Conservation (phyloP, 2,797 vertebrate genomes). For the Aselliscus stoliczkanus region DNA sequence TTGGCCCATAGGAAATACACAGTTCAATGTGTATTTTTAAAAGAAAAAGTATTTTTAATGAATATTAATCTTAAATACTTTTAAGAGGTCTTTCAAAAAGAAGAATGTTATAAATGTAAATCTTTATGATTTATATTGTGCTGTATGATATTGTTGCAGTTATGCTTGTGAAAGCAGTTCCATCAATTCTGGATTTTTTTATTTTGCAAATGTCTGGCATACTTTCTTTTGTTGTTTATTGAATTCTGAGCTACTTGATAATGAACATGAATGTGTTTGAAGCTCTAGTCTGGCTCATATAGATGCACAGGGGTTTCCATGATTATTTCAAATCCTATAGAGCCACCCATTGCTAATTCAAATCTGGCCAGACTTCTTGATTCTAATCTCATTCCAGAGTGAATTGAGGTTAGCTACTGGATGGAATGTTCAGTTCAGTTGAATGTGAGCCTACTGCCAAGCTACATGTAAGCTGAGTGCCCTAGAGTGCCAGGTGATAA, state of each 20-base stretch:
- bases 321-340: constrained; percentile 41
- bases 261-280: background rate
- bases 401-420: constrained; percentile 53
- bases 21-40: constrained; percentile 12
- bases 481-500: constrained; percentile 28
- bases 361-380: constrained; percentile 48
- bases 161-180: background rate
- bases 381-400: constrained; percentile 61
- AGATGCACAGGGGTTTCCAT: background rate
- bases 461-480: constrained; percentile 15
- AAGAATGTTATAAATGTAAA: background rate
- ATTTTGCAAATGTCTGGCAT: background rate
- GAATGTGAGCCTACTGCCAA: constrained; percentile 12
- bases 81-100: background rate
- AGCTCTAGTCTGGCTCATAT: background rate
- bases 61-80: background rate
- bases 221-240: constrained; percentile 7
- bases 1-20: background rate
- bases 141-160: background rate
- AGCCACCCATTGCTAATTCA: constrained; percentile 53
- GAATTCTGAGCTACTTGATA: constrained; percentile 4
- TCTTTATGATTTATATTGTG: background rate
- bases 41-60: background rate
- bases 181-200: background rate
- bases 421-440: constrained; percentile 56